A percentile compares a stretch with the other conserved stretches of the same genome.
Conservation (phyloP, 2,888 invertebrate species). For the Ellobium chinense region DNA sequence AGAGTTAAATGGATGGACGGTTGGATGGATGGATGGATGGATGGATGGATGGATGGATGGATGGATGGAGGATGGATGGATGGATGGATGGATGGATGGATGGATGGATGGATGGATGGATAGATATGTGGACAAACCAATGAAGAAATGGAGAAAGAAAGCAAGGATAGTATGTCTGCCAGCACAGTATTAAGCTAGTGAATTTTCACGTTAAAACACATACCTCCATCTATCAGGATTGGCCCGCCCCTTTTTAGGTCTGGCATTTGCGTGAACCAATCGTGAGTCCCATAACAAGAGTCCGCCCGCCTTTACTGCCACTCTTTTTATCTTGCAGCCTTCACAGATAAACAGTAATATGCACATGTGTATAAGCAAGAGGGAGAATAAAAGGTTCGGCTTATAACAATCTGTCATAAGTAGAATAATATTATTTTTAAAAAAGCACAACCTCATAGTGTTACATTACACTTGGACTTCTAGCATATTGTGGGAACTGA, state of each 20-base stretch:
- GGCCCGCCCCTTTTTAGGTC: conserved; percentile 49
- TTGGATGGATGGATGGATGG: neutral
- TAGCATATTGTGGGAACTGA: too few relatives aligned
- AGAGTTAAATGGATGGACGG: conserved; percentile 56
- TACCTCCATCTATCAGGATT: conserved; percentile 51
- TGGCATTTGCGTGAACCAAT: conserved; percentile 57
- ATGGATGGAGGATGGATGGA: conserved; percentile 22
- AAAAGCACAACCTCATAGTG: too few relatives aligned
- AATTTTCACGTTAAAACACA: too few relatives aligned
- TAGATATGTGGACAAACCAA: conserved; percentile 49
- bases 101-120: neutral
- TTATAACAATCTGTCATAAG: too few relatives aligned
- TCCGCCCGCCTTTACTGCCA: conserved; percentile 59
- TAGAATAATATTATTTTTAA: too few relatives aligned
- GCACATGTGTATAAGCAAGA: too few relatives aligned
- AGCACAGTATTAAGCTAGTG: too few relatives aligned
- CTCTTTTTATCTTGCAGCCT: conserved; percentile 49
- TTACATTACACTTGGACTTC: too few relatives aligned
- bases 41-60: conserved; percentile 51
- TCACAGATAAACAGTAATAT: neutral
- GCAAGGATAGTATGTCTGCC: too few relatives aligned
- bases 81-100: neutral
- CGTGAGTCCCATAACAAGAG: conserved; percentile 64
- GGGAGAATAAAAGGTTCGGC: too few relatives aligned
- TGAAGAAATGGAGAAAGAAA: too few relatives aligned